phyloP scores from a whole-genome alignment of 2,797 vertebrate species.

The Rachycentron canadum region DNA sequence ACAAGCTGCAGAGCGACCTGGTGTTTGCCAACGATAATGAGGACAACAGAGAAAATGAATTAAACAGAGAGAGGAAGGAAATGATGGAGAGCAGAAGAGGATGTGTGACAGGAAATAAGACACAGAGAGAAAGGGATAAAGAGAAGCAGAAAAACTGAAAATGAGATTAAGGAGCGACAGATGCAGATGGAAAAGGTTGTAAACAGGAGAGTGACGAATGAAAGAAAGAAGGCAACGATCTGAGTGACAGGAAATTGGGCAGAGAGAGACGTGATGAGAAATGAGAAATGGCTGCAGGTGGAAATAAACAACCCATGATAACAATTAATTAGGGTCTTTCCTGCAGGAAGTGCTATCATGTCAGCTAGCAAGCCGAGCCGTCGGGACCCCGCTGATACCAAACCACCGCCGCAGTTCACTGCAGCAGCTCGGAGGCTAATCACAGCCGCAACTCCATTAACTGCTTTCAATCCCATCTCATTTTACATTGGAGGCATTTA shows the following conservation, averaged over 20 bases:
- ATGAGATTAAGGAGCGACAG: background rate
- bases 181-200: background rate
- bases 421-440: constrained; percentile 57
- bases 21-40: background rate
- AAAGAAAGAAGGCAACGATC: background rate
- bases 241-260: constrained; percentile 35
- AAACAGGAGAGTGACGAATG: background rate
- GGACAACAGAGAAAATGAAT: background rate
- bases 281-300: constrained; percentile 52
- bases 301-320: constrained; percentile 61
- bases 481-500: constrained; percentile 56
- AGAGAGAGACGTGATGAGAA: constrained; percentile 38
- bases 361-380: constrained; percentile 48
- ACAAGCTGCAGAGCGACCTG: background rate
- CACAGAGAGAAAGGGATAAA: background rate
- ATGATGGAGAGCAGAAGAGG: background rate
- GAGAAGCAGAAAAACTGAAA: background rate
- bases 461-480: constrained; percentile 50
- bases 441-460: constrained; percentile 56
- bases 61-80: background rate
- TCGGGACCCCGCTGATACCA: constrained; percentile 47
- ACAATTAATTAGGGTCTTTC: constrained; percentile 67
- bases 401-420: constrained; percentile 33
- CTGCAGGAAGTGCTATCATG: constrained; percentile 59
- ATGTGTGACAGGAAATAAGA: background rate